These are phyloP conservation scores for Phania funesta DNA, from an alignment of 2,888 invertebrate species.

Conservation along the genomic window DNA sequence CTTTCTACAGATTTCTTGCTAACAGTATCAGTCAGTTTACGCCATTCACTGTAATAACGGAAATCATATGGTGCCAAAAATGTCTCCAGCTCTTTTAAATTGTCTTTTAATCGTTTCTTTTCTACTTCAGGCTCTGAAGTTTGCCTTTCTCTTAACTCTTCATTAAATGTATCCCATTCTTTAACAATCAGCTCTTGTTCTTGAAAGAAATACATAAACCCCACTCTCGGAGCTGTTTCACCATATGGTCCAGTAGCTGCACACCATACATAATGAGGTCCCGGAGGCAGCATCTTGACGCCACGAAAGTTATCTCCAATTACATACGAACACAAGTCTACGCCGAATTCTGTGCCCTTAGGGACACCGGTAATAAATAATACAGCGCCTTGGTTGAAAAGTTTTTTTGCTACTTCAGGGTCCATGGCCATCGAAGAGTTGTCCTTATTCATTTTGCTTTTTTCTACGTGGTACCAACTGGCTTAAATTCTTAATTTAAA, in stretches of 20 bases:
- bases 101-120: constrained; percentile 76
- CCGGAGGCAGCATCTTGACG: constrained; percentile 99
- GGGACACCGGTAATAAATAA: constrained; percentile 93
- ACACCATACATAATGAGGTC: constrained; percentile 95
- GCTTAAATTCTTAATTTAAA: no score
- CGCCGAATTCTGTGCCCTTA: constrained; percentile 95
- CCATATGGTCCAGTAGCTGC: constrained; percentile 82
- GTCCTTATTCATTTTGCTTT: constrained; percentile 62
- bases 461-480: no score
- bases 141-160: constrained; percentile 84
- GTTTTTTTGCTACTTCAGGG: constrained; percentile 86
- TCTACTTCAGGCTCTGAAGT: constrained; percentile 79
- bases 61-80: constrained; percentile 95
- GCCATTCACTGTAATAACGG: constrained; percentile 93
- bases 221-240: constrained; percentile 87
- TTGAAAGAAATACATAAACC: constrained; percentile 92
- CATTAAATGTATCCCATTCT: constrained; percentile 90
- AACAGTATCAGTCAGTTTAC: constrained; percentile 83
- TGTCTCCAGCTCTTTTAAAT: constrained; percentile 78
- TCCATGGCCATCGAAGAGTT: constrained; percentile 83
- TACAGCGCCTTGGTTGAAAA: constrained; percentile 90
- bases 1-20: constrained; percentile 84
- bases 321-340: constrained; percentile 92
- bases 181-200: constrained; percentile 91
- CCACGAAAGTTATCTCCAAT: constrained; percentile 94